Evolutionary conservation across 2,797 vertebrate genomes (phyloP).

Genomic region (Peromyscus eremicus): DNA sequence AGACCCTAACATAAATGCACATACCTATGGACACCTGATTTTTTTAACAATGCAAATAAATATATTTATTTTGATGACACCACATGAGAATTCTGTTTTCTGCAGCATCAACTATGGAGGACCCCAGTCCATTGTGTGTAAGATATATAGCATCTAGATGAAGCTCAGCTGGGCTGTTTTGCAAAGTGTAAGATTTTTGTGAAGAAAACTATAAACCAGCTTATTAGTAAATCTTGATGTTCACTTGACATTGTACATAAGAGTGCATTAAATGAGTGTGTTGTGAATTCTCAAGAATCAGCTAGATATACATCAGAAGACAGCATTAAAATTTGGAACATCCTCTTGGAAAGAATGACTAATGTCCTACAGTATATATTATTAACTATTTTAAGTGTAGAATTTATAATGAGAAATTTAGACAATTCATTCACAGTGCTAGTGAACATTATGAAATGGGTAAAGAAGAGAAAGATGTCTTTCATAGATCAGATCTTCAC

Average conservation of each 20-base stretch:
- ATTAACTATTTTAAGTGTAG: not conserved
- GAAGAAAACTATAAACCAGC: not conserved
- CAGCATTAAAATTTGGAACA: not conserved
- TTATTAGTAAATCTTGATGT: not conserved
- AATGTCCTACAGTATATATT: not conserved
- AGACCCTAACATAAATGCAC: not conserved
- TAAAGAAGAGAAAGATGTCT: not conserved
- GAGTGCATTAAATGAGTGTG: not conserved
- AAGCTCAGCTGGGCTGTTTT: not conserved
- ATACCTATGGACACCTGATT: not conserved
- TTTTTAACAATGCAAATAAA: not conserved
- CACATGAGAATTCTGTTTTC: not conserved
- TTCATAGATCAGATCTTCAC: not conserved
- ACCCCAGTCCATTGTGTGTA: not conserved
- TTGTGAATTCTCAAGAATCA: not conserved
- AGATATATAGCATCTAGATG: not conserved
- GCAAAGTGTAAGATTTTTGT: not conserved
- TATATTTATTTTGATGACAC: not conserved
- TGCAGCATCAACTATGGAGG: not conserved
- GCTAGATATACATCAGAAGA: not conserved
- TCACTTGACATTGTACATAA: not conserved
- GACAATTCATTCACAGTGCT: conserved; percentile 50
- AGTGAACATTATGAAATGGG: not conserved
- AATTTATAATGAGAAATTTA: not conserved
- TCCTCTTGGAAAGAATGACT: not conserved